These are phyloP conservation scores for Ostrea edulis DNA, from an alignment of 1,140 invertebrate genomes.

Conservation along the genomic window DNA sequence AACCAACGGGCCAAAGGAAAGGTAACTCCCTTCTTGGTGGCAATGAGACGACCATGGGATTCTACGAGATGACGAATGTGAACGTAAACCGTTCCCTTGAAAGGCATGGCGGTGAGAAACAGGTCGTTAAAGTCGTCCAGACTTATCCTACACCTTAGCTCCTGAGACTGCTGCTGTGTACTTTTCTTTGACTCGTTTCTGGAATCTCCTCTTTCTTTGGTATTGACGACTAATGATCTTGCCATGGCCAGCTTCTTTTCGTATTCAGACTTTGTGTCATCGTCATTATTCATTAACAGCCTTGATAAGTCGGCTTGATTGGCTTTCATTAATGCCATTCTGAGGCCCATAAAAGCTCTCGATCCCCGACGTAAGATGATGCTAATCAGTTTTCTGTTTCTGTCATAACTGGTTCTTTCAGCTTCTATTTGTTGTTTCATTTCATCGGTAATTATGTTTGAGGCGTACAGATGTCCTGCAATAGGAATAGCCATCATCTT, in stretches of 20 bases:
- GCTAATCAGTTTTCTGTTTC: slow-evolving; percentile 40
- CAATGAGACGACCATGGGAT: slow-evolving; percentile 1
- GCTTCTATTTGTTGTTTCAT: slow-evolving; percentile 39
- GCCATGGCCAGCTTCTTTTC: not conserved
- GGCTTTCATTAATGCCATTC: slow-evolving; percentile 7
- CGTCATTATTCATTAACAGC: slow-evolving; percentile 12
- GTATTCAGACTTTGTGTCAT: not conserved
- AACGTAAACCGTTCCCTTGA: slow-evolving; percentile 9
- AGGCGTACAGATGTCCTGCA: slow-evolving; percentile 20
- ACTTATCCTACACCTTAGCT: not conserved
- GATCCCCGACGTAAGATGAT: slow-evolving; percentile 15
- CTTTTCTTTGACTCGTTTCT: not conserved
- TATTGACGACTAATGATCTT: not conserved
- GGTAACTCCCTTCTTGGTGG: slow-evolving; percentile 33
- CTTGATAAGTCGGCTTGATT: slow-evolving; percentile 22
- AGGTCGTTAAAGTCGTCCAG: slow-evolving; percentile 13
- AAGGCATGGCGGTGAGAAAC: slow-evolving; percentile 16
- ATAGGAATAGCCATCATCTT: slow-evolving; percentile 26
- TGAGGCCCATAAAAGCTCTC: not conserved
- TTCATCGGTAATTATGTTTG: slow-evolving; percentile 35
- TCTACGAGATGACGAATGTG: slow-evolving; percentile 29
- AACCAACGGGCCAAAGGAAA: slow-evolving; percentile 30
- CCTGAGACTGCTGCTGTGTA: slow-evolving; percentile 5
- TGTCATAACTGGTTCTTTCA: slow-evolving; percentile 29
- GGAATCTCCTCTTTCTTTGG: slow-evolving; percentile 23